phyloP scores from a whole-genome alignment of 2,797 vertebrate species.

The Bovichtus diacanthus region DNA sequence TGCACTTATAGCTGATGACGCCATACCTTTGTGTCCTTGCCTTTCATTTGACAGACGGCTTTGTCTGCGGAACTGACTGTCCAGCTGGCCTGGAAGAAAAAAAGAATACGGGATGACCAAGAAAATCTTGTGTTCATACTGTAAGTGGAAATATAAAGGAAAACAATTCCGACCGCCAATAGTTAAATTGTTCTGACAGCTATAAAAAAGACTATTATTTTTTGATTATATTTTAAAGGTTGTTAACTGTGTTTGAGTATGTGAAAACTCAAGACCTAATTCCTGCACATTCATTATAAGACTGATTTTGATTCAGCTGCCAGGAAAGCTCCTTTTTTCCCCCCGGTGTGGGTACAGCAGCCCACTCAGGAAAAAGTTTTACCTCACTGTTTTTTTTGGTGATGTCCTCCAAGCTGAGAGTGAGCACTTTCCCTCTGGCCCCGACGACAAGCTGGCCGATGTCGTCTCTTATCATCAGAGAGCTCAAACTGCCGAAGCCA shows the following conservation, averaged over 20 bases:
- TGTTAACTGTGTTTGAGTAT: too few relatives aligned
- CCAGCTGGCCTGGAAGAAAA: constrained; percentile 31
- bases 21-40: constrained; percentile 25
- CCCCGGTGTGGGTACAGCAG: not conserved
- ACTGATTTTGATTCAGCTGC: not conserved
- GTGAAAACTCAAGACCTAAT: not conserved
- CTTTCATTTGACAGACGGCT: constrained; percentile 31
- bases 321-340: not conserved
- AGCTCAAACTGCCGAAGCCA: constrained; percentile 29
- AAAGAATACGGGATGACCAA: not conserved
- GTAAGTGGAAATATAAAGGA: not conserved
- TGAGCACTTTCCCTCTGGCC: constrained; percentile 41
- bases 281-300: not conserved
- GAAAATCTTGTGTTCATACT: not conserved
- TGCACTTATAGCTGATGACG: not conserved
- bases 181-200: not conserved
- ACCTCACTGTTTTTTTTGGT: constrained; percentile 36
- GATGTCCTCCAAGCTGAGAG: constrained; percentile 43
- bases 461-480: constrained; percentile 50
- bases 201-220: too few relatives aligned
- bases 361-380: not conserved
- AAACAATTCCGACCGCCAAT: too few relatives aligned
- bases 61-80: constrained; percentile 15
- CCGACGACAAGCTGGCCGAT: constrained; percentile 36
- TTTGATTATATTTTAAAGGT: too few relatives aligned